Conservation (phyloP, 1,140 invertebrate genomes). For the Drosophila pseudoananassae region DNA sequence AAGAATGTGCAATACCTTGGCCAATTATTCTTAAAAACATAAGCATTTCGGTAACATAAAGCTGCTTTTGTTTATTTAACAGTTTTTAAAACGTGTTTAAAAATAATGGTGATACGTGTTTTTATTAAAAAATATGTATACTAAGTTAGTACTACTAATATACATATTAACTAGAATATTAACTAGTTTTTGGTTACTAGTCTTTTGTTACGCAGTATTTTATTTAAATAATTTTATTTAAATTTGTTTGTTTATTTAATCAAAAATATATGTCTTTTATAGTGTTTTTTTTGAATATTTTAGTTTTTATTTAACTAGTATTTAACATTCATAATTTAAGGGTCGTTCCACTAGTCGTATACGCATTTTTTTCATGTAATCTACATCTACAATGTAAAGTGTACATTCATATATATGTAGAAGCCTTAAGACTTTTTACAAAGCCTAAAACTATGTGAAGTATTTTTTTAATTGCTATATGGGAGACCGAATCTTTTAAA, state of each 20-base stretch:
- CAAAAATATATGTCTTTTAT: too few species aligned
- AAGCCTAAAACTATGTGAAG: background rate
- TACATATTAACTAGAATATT: too few species aligned
- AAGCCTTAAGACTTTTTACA: background rate
- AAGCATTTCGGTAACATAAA: background rate
- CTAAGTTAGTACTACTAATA: too few species aligned
- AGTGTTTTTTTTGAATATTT: background rate
- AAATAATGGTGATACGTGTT: too few species aligned
- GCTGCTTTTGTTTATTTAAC: background rate
- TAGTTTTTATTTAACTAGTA: background rate
- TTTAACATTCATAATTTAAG: background rate
- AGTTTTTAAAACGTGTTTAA: too few species aligned
- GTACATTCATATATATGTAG: too few species aligned
- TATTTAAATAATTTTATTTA: too few species aligned
- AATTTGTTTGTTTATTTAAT: too few species aligned
- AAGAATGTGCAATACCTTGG: background rate
- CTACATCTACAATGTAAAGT: background rate
- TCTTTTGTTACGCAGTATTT: too few species aligned
- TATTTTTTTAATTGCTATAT: background rate
- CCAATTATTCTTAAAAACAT: background rate
- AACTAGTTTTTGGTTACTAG: too few species aligned
- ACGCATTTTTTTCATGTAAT: background rate
- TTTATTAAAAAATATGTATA: too few species aligned
- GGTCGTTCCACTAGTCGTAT: slow-evolving; percentile 1
- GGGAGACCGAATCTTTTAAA: too few species aligned